Conservation (phyloP, 2,888 invertebrate species). For the Ochropacha duplaris region DNA sequence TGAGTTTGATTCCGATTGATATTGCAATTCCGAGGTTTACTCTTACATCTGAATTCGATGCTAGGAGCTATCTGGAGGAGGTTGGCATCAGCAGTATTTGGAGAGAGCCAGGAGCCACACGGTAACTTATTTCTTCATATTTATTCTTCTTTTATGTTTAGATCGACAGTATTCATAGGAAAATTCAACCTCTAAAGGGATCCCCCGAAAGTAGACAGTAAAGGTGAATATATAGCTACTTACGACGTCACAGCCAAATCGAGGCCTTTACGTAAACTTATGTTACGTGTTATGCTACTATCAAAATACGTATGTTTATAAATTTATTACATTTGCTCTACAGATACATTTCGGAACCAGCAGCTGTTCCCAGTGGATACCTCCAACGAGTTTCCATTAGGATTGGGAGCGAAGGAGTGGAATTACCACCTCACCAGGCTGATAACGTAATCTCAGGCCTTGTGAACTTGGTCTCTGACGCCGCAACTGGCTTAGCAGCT, state of each 20-base stretch:
- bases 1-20: slow-evolving; percentile 36
- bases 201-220: too few species aligned
- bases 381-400: not conserved
- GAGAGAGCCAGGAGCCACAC: slow-evolving; percentile 31
- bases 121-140: slow-evolving; percentile 21
- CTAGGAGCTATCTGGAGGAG: slow-evolving; percentile 27
- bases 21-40: slow-evolving; percentile 38
- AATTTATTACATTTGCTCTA: not conserved
- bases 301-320: too few species aligned
- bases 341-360: not conserved
- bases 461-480: not conserved
- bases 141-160: not conserved
- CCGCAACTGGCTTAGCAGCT: slow-evolving; percentile 24
- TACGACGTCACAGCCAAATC: too few species aligned
- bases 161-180: too few species aligned
- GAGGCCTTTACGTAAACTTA: too few species aligned
- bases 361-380: not conserved
- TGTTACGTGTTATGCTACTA: too few species aligned
- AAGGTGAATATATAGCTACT: too few species aligned
- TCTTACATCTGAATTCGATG: slow-evolving; percentile 33
- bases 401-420: not conserved
- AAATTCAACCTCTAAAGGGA: too few species aligned
- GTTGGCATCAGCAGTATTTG: slow-evolving; percentile 31
- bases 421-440: not conserved
- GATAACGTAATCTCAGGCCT: not conserved